These are phyloP conservation scores for Copsychus sechellarum DNA, from an alignment of 2,113 vertebrate genomes.

Conservation along the genomic window DNA sequence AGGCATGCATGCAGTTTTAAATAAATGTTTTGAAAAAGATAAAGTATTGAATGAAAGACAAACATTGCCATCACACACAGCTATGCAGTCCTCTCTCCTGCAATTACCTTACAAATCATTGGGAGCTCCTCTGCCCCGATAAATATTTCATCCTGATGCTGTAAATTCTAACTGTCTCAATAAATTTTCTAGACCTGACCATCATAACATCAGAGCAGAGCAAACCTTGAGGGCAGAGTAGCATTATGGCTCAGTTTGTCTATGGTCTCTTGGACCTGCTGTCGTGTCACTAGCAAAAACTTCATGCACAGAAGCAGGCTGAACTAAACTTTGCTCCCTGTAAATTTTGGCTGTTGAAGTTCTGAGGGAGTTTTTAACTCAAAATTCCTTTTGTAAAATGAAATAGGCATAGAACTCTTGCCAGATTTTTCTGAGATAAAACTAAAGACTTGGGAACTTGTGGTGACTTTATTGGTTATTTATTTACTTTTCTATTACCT, in stretches of 20 bases:
- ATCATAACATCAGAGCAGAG: background rate
- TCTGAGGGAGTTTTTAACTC: background rate
- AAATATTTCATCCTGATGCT: background rate
- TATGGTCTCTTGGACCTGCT: background rate
- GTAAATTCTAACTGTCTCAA: background rate
- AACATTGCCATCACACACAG: background rate
- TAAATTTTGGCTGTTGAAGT: background rate
- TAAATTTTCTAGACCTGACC: background rate
- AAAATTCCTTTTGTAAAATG: background rate
- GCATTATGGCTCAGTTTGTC: background rate
- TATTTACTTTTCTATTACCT: background rate
- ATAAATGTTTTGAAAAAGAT: background rate
- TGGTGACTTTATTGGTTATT: background rate
- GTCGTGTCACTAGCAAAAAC: rapidly evolving
- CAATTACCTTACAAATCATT: background rate
- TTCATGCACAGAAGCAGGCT: background rate
- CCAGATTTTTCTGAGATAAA: background rate
- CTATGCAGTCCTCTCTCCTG: background rate
- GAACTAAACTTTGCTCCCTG: background rate
- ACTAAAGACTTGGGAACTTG: background rate
- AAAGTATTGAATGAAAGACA: background rate
- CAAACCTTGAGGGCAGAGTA: background rate
- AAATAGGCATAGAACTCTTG: background rate
- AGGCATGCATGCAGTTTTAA: background rate
- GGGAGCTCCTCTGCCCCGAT: background rate